Evolutionary conservation across 2,888 invertebrate species (phyloP), one percentile per base, ranked within the genome.

Genomic region (Dendrolimus houi): DNA sequence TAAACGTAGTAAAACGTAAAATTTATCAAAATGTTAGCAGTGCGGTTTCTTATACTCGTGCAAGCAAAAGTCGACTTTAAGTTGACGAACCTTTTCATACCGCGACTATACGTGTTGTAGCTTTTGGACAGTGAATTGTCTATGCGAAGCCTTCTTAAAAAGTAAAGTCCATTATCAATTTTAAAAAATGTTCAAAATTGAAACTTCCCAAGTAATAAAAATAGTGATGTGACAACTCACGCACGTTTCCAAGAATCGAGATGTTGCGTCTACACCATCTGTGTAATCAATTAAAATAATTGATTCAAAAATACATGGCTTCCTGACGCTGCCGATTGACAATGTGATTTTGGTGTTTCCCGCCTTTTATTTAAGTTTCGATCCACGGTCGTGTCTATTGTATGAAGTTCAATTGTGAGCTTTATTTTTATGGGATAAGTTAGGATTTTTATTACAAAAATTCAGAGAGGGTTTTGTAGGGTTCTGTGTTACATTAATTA

Each of bases 271-370:
- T 29, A 29, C 52, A 60, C 70, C 79, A 77, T 83, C 85, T 85
- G 87, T 84, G 74, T 79, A 83, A 85, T 86, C 88, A 87, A 87
- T 88, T 88, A 85, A 79, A 80, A 79, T 86, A 87, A 89, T 88
- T 85, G 87, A 85, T 81, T 79, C 79, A 81, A 85, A 86, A 87
- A 87, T 82, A 83, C 79, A 79, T 68, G 84, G 85, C 85, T 87
- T 87, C 88, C 81, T 61, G 62, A 56, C 56, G 62, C 57, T 65
- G 75, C 66, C 79, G 85, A 86, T 80, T 83, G 87, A 86, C 83
- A 82, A 70, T 72, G 72, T 68, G 73, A 79, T 81, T 81, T 80
- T 72, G 77, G 74, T 74, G 72, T 79, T 85, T 80, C 80, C 83
- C 82, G 80, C 78, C 67, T 71, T 72, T 75, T 74, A 59, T 53